Evolutionary conservation across 2,888 invertebrate species (phyloP).

Genomic region (Acanthosepion pharaonis): DNA sequence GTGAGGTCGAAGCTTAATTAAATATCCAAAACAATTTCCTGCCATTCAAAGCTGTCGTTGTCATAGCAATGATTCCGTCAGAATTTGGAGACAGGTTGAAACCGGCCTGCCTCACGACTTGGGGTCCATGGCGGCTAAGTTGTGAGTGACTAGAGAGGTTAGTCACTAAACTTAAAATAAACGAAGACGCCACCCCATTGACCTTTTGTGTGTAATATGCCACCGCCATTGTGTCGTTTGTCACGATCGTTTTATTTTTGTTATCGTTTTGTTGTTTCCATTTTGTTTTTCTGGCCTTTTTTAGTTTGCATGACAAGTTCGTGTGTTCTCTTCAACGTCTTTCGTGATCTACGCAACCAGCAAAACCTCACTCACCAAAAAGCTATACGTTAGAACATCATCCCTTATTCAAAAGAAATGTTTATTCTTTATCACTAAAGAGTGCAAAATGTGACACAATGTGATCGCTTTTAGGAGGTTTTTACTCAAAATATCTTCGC

Average conservation of each 20-base stretch:
- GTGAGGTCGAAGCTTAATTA: background rate
- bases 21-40: background rate
- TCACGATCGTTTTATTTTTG: no score
- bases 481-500: no score
- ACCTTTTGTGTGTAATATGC: background rate
- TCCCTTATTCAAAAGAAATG: background rate
- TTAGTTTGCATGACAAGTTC: background rate
- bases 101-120: background rate
- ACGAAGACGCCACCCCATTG: background rate
- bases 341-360: background rate
- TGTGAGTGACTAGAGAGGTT: background rate
- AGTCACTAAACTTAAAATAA: background rate
- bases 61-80: conserved; percentile 15
- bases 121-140: background rate
- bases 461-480: no score
- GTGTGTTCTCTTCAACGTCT: background rate
- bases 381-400: background rate
- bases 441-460: background rate
- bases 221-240: background rate
- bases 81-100: background rate
- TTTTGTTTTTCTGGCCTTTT: no score
- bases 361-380: background rate
- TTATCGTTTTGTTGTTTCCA: no score
- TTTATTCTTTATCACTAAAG: background rate
- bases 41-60: background rate